A percentile compares a stretch with the other conserved stretches of the same genome.
Evolutionary conservation across 2,888 invertebrate species (phyloP).

Genomic region (Orthosia gothica): DNA sequence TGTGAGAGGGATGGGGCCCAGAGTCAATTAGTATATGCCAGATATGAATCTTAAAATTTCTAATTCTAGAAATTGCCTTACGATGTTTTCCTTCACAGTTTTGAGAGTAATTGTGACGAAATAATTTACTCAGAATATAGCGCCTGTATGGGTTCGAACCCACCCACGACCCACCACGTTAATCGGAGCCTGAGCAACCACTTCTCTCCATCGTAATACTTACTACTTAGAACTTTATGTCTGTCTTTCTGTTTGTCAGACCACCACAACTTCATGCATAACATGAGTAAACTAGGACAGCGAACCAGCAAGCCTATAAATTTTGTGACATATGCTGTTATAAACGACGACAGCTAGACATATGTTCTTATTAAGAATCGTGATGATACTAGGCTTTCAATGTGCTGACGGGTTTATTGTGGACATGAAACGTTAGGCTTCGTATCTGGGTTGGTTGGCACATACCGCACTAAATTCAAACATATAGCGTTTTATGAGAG

Average conservation of each 20-base stretch:
- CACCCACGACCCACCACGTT: no score
- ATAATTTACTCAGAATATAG: no score
- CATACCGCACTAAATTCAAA: no score
- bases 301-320: neutral
- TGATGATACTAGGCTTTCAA: neutral
- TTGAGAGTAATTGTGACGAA: no score
- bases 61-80: no score
- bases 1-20: no score
- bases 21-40: no score
- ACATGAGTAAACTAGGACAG: conserved; percentile 24
- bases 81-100: no score
- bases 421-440: neutral
- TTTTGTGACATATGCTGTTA: neutral
- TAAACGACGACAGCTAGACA: conserved; percentile 24
- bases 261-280: neutral
- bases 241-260: neutral
- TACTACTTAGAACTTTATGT: neutral
- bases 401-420: neutral
- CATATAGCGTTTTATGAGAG: no score
- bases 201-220: neutral
- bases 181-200: neutral
- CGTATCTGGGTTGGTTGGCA: no score
- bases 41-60: no score
- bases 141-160: no score
- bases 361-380: conserved; percentile 21